Evolutionary conservation across 2,113 vertebrate genomes (phyloP), one percentile per base, ranked within the genome.

Genomic region (Coptodon bakossiorum): DNA sequence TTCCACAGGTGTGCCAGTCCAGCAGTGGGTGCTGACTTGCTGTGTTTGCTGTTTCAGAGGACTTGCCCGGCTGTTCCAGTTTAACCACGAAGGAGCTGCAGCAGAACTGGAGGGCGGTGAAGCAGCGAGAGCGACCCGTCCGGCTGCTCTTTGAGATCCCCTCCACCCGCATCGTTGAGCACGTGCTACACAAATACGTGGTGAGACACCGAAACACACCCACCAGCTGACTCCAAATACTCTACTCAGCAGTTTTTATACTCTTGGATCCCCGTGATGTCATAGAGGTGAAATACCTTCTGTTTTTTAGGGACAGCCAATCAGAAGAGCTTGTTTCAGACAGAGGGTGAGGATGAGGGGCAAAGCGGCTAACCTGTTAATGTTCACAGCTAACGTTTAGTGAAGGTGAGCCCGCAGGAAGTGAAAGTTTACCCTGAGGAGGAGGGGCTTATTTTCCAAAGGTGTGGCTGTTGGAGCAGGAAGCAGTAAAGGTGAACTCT

Each of bases 71-170:
- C 68, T 96, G 96, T 71, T 96, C 95, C 1, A 53, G 87, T 86
- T 97, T 98, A 95, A 99, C 98, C 80, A 99, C 98, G 0, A 96
- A 96, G 85, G 97, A 99, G 92, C 97, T 98, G 82, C 98, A 99
- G 94, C 97, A 98, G 86, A 97, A 98, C 8, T 97, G 96, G 98
- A 94, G 81, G 79, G 95, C 86, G 1, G 96, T 96, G 91, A 99
- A 98, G 91, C 73, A 93, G 61, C 82, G 53, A 7, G 91, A 96
- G 73, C 96, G 95, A 78, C 96, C 95, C 0, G 89, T 97, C 80
- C 95, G 95, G 59, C 96, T 99, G 52, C 95, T 98, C 83, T 99
- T 99, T 85, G 97, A 99, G 92, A 97, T 99, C 38, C 93, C 97
- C 0, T 97, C 97, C 0, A 88, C 96, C 57, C 97, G 97, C 31